These are phyloP conservation scores for Nomada flava DNA, from an alignment of 2,888 invertebrate species.

Conservation along the genomic window DNA sequence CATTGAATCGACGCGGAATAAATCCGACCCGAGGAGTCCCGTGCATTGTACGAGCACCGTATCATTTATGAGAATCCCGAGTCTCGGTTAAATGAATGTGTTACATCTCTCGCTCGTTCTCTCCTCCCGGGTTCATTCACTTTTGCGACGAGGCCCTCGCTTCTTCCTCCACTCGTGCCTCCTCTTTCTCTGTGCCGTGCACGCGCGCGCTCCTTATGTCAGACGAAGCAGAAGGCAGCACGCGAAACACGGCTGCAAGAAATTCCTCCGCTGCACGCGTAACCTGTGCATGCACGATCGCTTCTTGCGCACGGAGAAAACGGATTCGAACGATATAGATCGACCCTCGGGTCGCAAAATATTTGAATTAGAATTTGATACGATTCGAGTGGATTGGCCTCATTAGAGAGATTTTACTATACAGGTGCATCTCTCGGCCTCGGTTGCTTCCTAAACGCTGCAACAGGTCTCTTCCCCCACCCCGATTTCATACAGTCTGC, in stretches of 20 bases:
- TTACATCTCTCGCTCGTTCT: conserved; percentile 67
- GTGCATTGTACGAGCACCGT: conserved; percentile 32
- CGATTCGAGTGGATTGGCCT: no score
- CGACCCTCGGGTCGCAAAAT: no score
- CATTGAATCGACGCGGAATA: conserved; percentile 33
- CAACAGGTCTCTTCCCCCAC: conserved; percentile 5
- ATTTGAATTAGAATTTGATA: no score
- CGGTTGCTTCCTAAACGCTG: neutral
- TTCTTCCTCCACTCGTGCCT: conserved; percentile 13
- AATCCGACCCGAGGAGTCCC: conserved; percentile 26
- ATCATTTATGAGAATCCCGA: conserved; percentile 60
- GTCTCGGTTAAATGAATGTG: conserved; percentile 69
- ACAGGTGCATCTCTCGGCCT: neutral
- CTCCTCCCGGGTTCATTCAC: conserved; percentile 68
- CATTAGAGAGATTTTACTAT: no score
- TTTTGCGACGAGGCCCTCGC: conserved; percentile 45
- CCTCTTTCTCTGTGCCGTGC: neutral
- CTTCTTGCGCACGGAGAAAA: conserved; percentile 36
- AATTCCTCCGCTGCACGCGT: conserved; percentile 58
- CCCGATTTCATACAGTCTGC: neutral
- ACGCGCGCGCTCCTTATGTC: conserved; percentile 55
- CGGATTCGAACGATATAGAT: conserved; percentile 13
- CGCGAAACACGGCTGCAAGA: conserved; percentile 61
- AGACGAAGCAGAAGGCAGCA: conserved; percentile 42
- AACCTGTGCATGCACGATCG: conserved; percentile 41